Evolutionary conservation across 1,140 invertebrate species (phyloP).

Genomic region (Calosoma granatense): DNA sequence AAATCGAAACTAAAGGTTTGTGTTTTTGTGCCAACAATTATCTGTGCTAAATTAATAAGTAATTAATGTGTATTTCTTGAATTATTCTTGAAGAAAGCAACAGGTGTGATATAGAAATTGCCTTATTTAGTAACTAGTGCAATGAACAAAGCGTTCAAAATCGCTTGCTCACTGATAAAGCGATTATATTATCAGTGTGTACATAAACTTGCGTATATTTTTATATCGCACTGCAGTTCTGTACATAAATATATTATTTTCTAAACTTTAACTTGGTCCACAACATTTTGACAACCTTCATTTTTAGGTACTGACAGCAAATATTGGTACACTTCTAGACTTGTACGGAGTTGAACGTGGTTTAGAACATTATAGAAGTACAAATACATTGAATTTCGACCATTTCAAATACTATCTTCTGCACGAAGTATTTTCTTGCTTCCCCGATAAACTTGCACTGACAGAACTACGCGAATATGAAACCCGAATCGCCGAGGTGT

Average conservation of each 20-base stretch:
- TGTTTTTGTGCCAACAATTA: slow-evolving; percentile 8
- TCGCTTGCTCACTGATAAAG: too few species aligned
- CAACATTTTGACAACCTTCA: too few species aligned
- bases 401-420: slow-evolving; percentile 64
- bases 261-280: too few species aligned
- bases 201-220: too few species aligned
- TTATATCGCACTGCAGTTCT: too few species aligned
- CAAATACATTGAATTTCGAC: slow-evolving; percentile 55
- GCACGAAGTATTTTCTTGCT: slow-evolving; percentile 56
- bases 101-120: background rate
- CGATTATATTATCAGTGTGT: too few species aligned
- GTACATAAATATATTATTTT: too few species aligned
- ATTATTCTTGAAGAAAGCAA: background rate
- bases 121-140: slow-evolving; percentile 4
- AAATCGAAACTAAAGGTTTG: slow-evolving; percentile 68
- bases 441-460: slow-evolving; percentile 44
- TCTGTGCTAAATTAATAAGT: slow-evolving; percentile 11
- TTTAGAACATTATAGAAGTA: slow-evolving; percentile 60
- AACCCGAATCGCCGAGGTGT: slow-evolving; percentile 52
- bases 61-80: slow-evolving; percentile 4
- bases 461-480: slow-evolving; percentile 44
- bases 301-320: slow-evolving; percentile 47
- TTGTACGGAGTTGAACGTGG: slow-evolving; percentile 65
- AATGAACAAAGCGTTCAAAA: background rate
- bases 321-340: slow-evolving; percentile 45